These are phyloP conservation scores for Enoplosus armatus DNA, from an alignment of 2,797 vertebrate genomes.

Conservation along the genomic window DNA sequence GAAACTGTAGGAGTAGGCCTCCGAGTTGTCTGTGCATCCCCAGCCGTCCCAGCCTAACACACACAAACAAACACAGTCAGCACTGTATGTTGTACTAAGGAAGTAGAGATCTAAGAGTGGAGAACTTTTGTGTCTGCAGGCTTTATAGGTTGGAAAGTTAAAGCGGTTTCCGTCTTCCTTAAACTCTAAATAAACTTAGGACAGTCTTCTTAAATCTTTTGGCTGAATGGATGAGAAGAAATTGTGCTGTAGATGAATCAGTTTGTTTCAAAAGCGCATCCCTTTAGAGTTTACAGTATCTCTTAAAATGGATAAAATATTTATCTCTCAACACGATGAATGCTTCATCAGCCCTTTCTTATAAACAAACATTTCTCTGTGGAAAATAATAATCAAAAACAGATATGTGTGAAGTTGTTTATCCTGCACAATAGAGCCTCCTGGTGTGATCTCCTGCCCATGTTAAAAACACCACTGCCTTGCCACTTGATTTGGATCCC, in stretches of 20 bases:
- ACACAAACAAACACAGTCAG: conserved; percentile 24
- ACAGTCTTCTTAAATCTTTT: conserved; percentile 38
- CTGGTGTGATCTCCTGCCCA: conserved; percentile 43
- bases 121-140: conserved; percentile 13
- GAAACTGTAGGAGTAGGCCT: conserved; percentile 96
- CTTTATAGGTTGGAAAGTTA: conserved; percentile 6
- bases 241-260: conserved; percentile 32
- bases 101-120: conserved; percentile 10
- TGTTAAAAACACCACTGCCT: conserved; percentile 40
- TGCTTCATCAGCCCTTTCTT: conserved; percentile 21
- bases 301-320: conserved; percentile 57
- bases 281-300: conserved; percentile 33
- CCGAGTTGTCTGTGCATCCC: conserved; percentile 96
- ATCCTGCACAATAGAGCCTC: conserved; percentile 43
- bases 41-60: conserved; percentile 94
- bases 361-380: conserved; percentile 28
- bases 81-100: conserved; percentile 10
- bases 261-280: conserved; percentile 29
- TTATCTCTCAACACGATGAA: conserved; percentile 44
- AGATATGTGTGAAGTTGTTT: conserved; percentile 52
- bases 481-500: conserved; percentile 59
- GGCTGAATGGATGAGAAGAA: conserved; percentile 27
- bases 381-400: conserved; percentile 43
- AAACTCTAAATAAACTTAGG: conserved; percentile 40
- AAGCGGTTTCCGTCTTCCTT: neutral